phyloP scores from a whole-genome alignment of 2,888 invertebrate species.

The Glaucopsyche alexis region DNA sequence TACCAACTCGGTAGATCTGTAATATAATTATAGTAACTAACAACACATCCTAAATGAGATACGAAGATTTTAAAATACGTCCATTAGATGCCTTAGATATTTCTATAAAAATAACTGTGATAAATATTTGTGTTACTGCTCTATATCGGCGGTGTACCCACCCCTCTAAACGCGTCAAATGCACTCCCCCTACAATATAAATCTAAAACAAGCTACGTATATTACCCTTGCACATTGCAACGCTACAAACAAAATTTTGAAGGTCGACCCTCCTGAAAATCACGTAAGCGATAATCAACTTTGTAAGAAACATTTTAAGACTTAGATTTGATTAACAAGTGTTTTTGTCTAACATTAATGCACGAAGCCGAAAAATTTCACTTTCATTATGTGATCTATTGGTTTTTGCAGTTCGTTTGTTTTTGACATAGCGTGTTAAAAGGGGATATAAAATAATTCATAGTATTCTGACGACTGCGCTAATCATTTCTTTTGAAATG shows the following conservation, averaged over 20 bases:
- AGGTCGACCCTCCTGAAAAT: slow-evolving; percentile 28
- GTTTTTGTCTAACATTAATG: slow-evolving; percentile 2
- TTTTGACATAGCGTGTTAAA: slow-evolving; percentile 1
- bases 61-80: no score
- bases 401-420: slow-evolving; percentile 22
- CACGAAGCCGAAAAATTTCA: slow-evolving; percentile 18
- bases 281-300: slow-evolving; percentile 5
- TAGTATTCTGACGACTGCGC: background rate
- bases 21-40: no score
- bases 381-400: slow-evolving; percentile 17
- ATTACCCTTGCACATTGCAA: slow-evolving; percentile 32
- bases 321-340: background rate
- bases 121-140: slow-evolving; percentile 22
- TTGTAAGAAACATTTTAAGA: background rate
- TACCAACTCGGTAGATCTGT: no score
- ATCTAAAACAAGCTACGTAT: slow-evolving; percentile 43
- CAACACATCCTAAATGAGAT: no score
- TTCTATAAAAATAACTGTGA: background rate
- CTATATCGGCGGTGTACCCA: slow-evolving; percentile 34
- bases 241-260: slow-evolving; percentile 25
- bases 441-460: background rate
- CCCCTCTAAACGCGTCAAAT: slow-evolving; percentile 50
- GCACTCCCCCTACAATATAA: slow-evolving; percentile 58
- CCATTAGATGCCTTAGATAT: background rate
- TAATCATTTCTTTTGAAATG: background rate